Evolutionary conservation across 2,797 vertebrate genomes (phyloP).

Genomic region (Acanthurus lineatus): DNA sequence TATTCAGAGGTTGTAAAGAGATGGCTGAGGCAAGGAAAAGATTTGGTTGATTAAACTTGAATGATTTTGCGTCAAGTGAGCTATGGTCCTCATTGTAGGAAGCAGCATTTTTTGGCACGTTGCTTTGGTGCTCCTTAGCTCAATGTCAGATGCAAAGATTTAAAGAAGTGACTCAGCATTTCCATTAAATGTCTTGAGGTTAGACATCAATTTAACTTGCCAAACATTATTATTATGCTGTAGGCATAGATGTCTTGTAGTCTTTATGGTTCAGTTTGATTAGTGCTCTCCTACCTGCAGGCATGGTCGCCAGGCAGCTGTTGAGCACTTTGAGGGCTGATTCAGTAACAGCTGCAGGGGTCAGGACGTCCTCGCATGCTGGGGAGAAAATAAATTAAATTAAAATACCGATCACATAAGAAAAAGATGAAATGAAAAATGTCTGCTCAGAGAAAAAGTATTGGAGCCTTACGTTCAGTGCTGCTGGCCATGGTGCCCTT

Average conservation of each 20-base stretch:
- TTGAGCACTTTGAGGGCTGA: conserved; percentile 90
- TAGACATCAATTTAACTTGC: not conserved
- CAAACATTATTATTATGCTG: not conserved
- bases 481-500: conserved; percentile 93
- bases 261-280: not conserved
- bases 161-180: not conserved
- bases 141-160: not conserved
- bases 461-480: conserved; percentile 89
- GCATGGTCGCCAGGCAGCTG: conserved; percentile 93
- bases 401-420: not conserved
- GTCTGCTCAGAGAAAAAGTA: not conserved
- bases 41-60: conserved; percentile 31
- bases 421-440: not conserved
- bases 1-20: conserved; percentile 30
- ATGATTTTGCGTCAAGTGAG: conserved; percentile 21
- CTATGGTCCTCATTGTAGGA: not conserved
- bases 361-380: conserved; percentile 93
- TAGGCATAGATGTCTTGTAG: not conserved
- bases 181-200: not conserved
- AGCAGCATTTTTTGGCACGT: not conserved
- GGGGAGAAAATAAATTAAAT: conserved; percentile 18
- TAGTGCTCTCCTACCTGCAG: conserved; percentile 87
- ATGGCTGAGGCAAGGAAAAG: conserved; percentile 15
- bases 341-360: conserved; percentile 89
- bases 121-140: no score